Conservation (phyloP, 2,797 vertebrate genomes). For the Liasis olivaceus region DNA sequence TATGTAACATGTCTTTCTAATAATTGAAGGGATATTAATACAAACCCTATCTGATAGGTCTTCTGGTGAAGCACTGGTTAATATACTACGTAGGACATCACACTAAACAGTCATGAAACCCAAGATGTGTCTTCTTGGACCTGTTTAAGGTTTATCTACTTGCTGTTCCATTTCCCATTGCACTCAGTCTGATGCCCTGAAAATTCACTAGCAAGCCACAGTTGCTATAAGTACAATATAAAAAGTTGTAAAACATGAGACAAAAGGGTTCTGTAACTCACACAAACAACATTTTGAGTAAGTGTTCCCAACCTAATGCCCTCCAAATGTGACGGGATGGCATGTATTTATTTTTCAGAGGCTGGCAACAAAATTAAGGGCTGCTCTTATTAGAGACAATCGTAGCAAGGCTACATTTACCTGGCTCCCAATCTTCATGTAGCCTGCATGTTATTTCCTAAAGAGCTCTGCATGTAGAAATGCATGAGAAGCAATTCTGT, state of each 20-base stretch:
- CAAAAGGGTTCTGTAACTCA: background rate
- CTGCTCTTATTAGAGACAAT: background rate
- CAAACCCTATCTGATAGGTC: background rate
- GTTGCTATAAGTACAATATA: background rate
- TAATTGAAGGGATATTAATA: background rate
- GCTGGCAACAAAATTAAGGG: background rate
- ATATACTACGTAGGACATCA: background rate
- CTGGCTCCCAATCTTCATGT: background rate
- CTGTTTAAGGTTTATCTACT: background rate
- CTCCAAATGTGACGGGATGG: background rate
- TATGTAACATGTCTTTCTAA: background rate
- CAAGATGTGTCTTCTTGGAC: background rate
- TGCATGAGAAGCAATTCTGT: background rate
- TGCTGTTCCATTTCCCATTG: background rate
- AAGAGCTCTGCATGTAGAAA: background rate
- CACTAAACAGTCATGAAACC: background rate
- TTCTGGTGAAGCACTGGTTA: background rate
- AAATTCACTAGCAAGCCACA: background rate
- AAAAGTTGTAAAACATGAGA: background rate
- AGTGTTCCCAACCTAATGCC: background rate
- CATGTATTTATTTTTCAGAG: background rate
- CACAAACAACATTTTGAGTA: background rate
- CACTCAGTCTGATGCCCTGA: background rate
- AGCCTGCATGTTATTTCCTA: background rate
- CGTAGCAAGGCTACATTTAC: background rate